Conservation (phyloP, 2,113 vertebrate genomes). For the Nibea coibor region DNA sequence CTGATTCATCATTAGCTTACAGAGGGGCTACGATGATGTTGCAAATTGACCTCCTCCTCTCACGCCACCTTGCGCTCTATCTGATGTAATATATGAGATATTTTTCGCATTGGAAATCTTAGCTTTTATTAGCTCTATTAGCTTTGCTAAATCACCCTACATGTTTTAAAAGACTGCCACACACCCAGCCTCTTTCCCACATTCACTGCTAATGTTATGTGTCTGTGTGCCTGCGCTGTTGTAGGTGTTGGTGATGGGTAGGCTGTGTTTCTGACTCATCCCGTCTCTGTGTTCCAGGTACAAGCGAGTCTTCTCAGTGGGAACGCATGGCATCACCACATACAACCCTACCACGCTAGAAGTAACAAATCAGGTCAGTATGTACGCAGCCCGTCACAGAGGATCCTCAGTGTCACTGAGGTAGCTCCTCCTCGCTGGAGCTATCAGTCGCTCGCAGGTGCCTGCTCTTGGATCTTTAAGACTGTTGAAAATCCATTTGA, state of each 20-base stretch:
- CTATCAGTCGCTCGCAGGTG: conserved; percentile 1
- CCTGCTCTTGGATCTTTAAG: not conserved
- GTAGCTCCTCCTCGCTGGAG: not conserved
- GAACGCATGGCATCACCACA: conserved; percentile 96
- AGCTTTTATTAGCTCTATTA: no score
- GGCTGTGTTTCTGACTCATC: conserved; percentile 55
- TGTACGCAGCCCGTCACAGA: not conserved
- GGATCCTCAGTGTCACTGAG: not conserved
- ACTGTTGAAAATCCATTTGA: conserved; percentile 33
- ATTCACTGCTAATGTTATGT: not conserved
- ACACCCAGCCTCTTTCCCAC: not conserved
- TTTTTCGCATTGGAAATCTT: not conserved
- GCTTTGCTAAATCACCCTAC: not conserved
- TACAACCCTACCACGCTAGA: conserved; percentile 98
- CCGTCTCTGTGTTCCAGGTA: conserved; percentile 86
- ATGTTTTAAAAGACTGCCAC: not conserved
- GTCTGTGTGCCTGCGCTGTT: not conserved
- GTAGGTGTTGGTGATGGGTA: conserved; percentile 15
- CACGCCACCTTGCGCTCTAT: not conserved
- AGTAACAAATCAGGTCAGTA: conserved; percentile 98
- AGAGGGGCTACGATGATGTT: not conserved
- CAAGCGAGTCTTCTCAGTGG: conserved; percentile 97
- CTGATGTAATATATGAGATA: not conserved
- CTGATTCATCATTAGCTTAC: conserved; percentile 3
- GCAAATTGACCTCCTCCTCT: not conserved